phyloP scores from a whole-genome alignment of 1,140 invertebrate species.

The Acyrthosiphon pisum region DNA sequence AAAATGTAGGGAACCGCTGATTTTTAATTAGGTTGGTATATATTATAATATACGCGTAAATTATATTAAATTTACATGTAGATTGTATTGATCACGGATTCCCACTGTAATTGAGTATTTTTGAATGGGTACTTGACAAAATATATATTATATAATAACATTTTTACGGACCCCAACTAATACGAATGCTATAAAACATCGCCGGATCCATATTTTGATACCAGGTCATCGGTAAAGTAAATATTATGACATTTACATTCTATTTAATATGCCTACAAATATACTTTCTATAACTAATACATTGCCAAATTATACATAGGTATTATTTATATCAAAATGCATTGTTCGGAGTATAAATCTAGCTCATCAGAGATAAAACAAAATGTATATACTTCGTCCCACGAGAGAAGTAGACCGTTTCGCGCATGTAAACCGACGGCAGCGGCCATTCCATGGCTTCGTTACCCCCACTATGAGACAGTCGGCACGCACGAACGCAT shows the following conservation, averaged over 20 bases:
- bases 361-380: background rate
- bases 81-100: no score
- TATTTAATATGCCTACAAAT: no score
- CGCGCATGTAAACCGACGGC: no score
- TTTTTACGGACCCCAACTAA: background rate
- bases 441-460: no score
- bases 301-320: background rate
- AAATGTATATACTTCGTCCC: background rate
- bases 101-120: background rate
- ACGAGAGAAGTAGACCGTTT: no score
- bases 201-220: background rate
- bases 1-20: no score
- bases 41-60: background rate
- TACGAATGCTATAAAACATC: background rate
- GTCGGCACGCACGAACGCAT: no score
- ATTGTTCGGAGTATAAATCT: background rate
- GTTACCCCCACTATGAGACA: no score
- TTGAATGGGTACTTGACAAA: background rate
- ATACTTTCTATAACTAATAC: background rate
- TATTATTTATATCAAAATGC: background rate
- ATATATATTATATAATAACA: background rate
- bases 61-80: no score
- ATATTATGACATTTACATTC: background rate
- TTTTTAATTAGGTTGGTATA: no score
- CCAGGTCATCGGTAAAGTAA: no score